Evolutionary conservation across 2,888 invertebrate species (phyloP), one percentile per base, ranked within the genome.

Genomic region (Epistrophe eligans): DNA sequence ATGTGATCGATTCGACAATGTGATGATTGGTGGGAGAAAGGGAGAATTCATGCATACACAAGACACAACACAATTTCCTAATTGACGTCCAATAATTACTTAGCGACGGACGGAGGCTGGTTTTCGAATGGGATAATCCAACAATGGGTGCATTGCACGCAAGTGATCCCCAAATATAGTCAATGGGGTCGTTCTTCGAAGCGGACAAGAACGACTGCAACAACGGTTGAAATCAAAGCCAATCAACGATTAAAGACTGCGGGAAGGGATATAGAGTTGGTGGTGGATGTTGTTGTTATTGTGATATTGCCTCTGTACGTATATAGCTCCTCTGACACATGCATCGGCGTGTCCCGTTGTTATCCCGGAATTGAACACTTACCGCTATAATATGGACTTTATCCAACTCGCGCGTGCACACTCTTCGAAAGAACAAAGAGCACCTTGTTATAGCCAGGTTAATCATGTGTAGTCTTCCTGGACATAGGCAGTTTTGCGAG

Each of bases 51-150:
- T 58, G n/a, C n/a, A 58, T 58, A 52, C 50, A 43, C n/a, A n/a
- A n/a, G n/a, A n/a, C 35, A 77, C 73, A 74, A 43, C 52, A 85
- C 73, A 77, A 77, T 85, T 79, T 85, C 83, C 79, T 83, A 83
- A 87, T 83, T 87, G 87, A 87, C 83, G 79, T 87, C 57, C 83
- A 60, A 83, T 87, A 87, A 87, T 87, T 87, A 87, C 77, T 77
- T 66, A 76, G 70, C 43, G 45, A 48, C 38, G 55, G 58, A 58
- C 32, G 52, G 19, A 60, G 52, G 24, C 67, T 32, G 72, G 73
- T 62, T 81, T 57, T 32, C 55, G 66, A 66, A 76, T 76, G 64
- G 79, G 48, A 79, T 79, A 70, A 79, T 77, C 76, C 79, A 79
- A 83, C 85, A 85, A 87, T 79, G 72, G 82, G 67, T 60, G 83